Evolutionary conservation across 2,888 invertebrate species (phyloP).

Genomic region (Spodoptera picta): DNA sequence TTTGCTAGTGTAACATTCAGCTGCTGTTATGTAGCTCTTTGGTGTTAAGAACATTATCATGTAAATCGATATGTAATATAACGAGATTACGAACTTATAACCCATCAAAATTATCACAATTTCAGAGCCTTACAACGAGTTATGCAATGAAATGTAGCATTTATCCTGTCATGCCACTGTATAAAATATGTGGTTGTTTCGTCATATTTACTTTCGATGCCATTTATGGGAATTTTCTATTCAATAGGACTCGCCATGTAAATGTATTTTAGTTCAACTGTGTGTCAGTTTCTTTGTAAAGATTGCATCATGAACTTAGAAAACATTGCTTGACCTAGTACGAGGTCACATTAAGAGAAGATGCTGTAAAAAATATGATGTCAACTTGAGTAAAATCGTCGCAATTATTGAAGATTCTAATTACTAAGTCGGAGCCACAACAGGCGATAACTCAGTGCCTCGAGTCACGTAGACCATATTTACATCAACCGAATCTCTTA

Average conservation of each 20-base stretch:
- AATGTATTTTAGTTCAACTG: not conserved
- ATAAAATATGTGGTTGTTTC: slow-evolving; percentile 35
- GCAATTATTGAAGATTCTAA: slow-evolving; percentile 10
- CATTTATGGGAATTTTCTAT: slow-evolving; percentile 21
- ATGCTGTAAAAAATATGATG: not conserved
- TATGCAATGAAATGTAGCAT: slow-evolving; percentile 36
- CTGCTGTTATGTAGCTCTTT: slow-evolving; percentile 9
- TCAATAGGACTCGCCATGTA: not conserved
- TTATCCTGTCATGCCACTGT: slow-evolving; percentile 23
- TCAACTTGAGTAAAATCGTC: not conserved
- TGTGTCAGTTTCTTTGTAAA: not conserved
- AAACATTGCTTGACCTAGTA: too few species aligned
- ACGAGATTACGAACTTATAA: not conserved
- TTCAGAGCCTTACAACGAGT: slow-evolving; percentile 36
- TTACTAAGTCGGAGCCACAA: slow-evolving; percentile 3
- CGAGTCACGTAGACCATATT: slow-evolving; percentile 50
- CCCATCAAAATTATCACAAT: not conserved
- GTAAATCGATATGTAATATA: slow-evolving; percentile 1
- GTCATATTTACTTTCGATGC: slow-evolving; percentile 40
- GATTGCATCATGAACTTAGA: slow-evolving; percentile 24
- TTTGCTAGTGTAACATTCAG: slow-evolving; percentile 23
- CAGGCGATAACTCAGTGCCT: slow-evolving; percentile 14
- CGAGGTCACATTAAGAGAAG: not conserved
- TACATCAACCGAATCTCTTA: slow-evolving; percentile 4
- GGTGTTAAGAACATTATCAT: not conserved